phyloP scores from a whole-genome alignment of 2,113 vertebrate species.

The Lepisosteus osseus region DNA sequence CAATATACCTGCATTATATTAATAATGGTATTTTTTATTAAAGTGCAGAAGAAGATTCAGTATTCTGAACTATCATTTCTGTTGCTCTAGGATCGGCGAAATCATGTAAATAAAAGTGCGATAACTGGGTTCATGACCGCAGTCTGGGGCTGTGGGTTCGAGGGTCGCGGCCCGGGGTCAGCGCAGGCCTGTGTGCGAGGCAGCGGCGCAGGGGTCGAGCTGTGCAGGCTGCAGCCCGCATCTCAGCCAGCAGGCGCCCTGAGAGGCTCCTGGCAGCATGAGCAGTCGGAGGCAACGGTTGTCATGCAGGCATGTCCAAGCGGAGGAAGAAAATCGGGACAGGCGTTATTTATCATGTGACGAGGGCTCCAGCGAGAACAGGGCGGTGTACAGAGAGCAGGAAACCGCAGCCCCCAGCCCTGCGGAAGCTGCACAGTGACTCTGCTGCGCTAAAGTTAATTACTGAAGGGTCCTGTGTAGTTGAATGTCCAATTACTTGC shows the following conservation, averaged over 20 bases:
- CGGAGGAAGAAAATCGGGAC: background rate
- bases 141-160: constrained; percentile 57
- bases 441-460: background rate
- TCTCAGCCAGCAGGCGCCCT: accelerated
- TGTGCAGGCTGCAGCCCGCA: constrained; percentile 31
- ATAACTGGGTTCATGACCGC: constrained; percentile 53
- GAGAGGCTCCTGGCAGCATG: background rate
- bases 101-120: no score
- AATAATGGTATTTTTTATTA: no score
- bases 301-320: background rate
- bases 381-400: background rate
- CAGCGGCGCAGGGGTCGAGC: constrained; percentile 23
- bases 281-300: constrained; percentile 7
- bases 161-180: constrained; percentile 59
- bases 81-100: no score
- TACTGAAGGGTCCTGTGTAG: constrained; percentile 7
- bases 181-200: constrained; percentile 38
- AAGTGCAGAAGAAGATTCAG: no score
- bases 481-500: constrained; percentile 1
- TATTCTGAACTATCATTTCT: no score
- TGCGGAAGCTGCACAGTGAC: constrained; percentile 5
- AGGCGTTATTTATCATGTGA: background rate
- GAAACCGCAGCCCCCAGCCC: background rate
- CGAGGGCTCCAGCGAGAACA: background rate
- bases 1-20: no score